phyloP scores from a whole-genome alignment of 2,113 vertebrate genomes.

The Arizona elegans region DNA sequence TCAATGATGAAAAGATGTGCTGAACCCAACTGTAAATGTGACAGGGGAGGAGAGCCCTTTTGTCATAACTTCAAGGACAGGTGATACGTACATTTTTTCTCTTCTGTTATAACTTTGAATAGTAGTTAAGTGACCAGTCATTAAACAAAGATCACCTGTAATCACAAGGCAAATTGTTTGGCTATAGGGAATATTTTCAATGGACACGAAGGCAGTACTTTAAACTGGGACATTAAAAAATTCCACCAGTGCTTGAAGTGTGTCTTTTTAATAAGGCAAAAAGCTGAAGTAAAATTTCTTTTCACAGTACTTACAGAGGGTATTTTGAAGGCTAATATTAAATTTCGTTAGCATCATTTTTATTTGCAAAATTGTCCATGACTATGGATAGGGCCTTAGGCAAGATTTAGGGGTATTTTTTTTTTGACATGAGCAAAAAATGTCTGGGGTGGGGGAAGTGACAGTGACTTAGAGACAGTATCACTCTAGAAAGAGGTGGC shows the following conservation, averaged over 20 bases:
- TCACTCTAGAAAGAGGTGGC: neutral
- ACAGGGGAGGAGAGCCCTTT: neutral
- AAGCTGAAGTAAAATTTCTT: neutral
- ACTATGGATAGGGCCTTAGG: neutral
- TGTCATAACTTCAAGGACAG: neutral
- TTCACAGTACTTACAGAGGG: neutral
- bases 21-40: neutral
- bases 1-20: neutral
- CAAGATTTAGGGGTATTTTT: neutral
- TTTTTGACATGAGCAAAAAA: neutral
- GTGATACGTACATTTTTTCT: neutral
- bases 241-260: neutral
- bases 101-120: neutral
- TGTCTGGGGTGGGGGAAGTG: neutral
- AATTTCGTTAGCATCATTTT: neutral
- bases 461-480: neutral
- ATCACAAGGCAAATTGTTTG: neutral
- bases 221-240: neutral
- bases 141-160: neutral
- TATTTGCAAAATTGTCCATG: neutral
- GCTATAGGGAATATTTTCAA: neutral
- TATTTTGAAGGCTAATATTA: neutral
- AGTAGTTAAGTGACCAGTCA: neutral
- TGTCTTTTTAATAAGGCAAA: neutral
- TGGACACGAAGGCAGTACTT: neutral